Conservation (phyloP, 64 coral and sea anemone species). For the Orbicella faveolata region DNA sequence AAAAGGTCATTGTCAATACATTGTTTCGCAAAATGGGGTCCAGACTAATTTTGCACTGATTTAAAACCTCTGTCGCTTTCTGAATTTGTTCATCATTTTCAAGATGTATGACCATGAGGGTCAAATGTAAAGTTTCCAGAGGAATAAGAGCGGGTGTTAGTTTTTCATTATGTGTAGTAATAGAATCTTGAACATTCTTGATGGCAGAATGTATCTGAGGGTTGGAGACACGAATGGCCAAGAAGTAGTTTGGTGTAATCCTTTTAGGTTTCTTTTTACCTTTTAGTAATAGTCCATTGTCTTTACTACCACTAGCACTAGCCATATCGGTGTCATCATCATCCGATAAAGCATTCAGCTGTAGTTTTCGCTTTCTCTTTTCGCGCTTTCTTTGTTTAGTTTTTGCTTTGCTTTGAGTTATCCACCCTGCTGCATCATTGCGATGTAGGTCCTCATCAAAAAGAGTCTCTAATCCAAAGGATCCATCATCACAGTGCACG, state of each 20-base stretch:
- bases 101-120: conserved; percentile 91
- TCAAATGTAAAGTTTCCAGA: conserved; percentile 74
- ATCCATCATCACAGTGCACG: background rate
- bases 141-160: conserved; percentile 82
- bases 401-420: background rate
- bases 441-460: conserved; percentile 44
- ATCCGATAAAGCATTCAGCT: conserved; percentile 26
- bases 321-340: background rate
- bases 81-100: conserved; percentile 42
- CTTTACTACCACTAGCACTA: conserved; percentile 10
- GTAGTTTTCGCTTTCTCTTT: conserved; percentile 33
- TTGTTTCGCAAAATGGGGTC: conserved; percentile 12
- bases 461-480: conserved; percentile 37
- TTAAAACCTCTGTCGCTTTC: conserved; percentile 64
- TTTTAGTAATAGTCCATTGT: background rate
- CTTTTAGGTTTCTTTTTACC: conserved; percentile 50
- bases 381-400: conserved; percentile 29
- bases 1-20: conserved; percentile 57
- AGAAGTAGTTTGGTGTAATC: conserved; percentile 84
- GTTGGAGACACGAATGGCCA: conserved; percentile 84
- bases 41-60: conserved; percentile 49
- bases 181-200: conserved; percentile 74
- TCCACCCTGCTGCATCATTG: conserved; percentile 5
- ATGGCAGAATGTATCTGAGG: conserved; percentile 67
- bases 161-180: conserved; percentile 59